These are phyloP conservation scores for Solenopsis fugax DNA, from an alignment of 1,140 invertebrate species.

Conservation along the genomic window DNA sequence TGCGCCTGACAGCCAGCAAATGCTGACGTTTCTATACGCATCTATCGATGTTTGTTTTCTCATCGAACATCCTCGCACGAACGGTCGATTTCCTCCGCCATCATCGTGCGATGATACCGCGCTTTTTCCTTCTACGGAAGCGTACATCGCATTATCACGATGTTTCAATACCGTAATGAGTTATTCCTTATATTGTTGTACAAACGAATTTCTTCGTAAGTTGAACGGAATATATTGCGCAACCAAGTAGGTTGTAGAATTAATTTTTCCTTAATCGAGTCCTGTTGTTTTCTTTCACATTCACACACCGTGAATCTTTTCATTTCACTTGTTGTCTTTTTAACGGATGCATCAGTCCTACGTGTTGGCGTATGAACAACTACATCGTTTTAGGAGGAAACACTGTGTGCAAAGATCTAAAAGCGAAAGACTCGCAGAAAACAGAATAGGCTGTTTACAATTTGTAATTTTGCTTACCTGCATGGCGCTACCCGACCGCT, in stretches of 20 bases:
- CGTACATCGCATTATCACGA: not conserved
- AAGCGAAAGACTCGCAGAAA: not conserved
- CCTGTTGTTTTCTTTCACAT: not conserved
- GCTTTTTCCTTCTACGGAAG: constrained; percentile 11
- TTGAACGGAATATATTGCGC: not conserved
- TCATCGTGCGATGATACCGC: not conserved
- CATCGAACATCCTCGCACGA: constrained; percentile 1
- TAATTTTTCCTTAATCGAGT: not conserved
- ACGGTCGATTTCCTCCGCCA: constrained; percentile 23
- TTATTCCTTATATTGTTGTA: not conserved
- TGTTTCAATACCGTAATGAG: constrained; percentile 12
- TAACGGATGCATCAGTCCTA: not conserved
- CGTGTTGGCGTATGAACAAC: not conserved
- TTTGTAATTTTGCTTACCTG: constrained; percentile 82
- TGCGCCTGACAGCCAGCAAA: constrained; percentile 22
- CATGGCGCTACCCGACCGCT: constrained; percentile 75
- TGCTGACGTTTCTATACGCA: constrained; percentile 37
- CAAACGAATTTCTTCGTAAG: not conserved
- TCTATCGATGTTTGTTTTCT: constrained; percentile 66
- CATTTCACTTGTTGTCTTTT: not conserved
- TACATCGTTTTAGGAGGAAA: constrained; percentile 12
- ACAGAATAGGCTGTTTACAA: constrained; percentile 78
- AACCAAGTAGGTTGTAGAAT: not conserved
- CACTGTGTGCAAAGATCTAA: constrained; percentile 3
- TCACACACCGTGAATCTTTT: not conserved